Base-by-base conservation (phyloP, 2,113 vertebrate species). In the Hypomesus transpacificus region DNA sequence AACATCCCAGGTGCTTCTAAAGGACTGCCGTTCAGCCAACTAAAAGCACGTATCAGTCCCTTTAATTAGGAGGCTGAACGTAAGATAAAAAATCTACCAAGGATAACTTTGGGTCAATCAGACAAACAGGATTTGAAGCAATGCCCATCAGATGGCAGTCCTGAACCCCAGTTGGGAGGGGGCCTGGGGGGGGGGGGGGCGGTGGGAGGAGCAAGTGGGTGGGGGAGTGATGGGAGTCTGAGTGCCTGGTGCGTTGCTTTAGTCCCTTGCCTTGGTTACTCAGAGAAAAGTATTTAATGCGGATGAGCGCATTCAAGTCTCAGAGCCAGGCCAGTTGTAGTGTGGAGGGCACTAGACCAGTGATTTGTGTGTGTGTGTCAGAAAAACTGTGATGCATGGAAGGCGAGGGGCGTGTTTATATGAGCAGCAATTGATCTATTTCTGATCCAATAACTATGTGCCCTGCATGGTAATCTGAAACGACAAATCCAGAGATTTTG, bases 401-500 rank as follows among this genome's bases (percentile, higher is more conserved):
- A 20, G 54, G 54, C 16, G 17, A 9, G 17, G 54, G 16, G 60
- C 26, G 13, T 8, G 16, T 4, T 18, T 14, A 4, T 17, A 59
- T 17, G 3, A 59, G 57, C 14, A 59, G 14, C 20, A 59, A 22
- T 3, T 14, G 39, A 46, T 9, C 7, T 46, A 46, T 46, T 46
- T 46, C 5, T 46, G 39, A 46, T 46, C 39, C 39, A 7, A 46
- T 46, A 46, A 46, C 39, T 13, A 46, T 46, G 39, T 46, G 39
- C 39, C 39, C 39, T 46, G 39, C 74, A 64, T 52, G 71, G 60
- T 73, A 52, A 39, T 54, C 73, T 66, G n/a, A 68, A 73, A 68
- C 68, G 75, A 85, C 82, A 80, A 79, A 84, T 73, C 62, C 69
- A 75, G 72, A 70, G 73, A 68, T 76, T 85, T 69, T 78, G 71